Conservation (phyloP, 2,888 invertebrate species). For the Amiota mariae region DNA sequence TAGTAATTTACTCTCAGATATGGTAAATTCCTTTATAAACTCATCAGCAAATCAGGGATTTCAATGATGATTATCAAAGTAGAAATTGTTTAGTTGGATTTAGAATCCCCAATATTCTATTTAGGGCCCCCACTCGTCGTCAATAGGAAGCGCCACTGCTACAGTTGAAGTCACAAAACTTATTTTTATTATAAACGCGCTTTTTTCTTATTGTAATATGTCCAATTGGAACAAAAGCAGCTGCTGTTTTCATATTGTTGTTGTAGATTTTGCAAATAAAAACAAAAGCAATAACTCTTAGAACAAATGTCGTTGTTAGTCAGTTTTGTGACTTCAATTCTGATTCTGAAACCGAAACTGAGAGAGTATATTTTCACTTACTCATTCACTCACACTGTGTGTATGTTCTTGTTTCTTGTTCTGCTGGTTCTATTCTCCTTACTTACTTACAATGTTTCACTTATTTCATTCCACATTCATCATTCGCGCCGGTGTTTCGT, state of each 20-base stretch:
- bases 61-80: neutral
- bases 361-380: neutral
- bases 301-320: neutral
- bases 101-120: neutral
- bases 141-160: neutral
- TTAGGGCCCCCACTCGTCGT: neutral
- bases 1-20: too few relatives aligned
- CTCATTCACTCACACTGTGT: too few relatives aligned
- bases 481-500: neutral
- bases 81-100: neutral
- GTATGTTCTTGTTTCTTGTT: too few relatives aligned
- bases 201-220: neutral
- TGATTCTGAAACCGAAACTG: neutral
- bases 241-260: conserved; percentile 1
- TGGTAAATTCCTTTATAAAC: neutral
- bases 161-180: neutral
- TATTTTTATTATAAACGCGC: neutral
- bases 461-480: neutral
- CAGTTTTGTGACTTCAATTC: neutral
- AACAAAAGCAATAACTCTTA: too few relatives aligned
- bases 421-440: too few relatives aligned
- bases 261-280: neutral
- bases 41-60: neutral
- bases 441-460: conserved; percentile 11
- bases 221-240: conserved; percentile 2